Conservation (phyloP, 2,797 vertebrate species). For the Xerus rutilus region DNA sequence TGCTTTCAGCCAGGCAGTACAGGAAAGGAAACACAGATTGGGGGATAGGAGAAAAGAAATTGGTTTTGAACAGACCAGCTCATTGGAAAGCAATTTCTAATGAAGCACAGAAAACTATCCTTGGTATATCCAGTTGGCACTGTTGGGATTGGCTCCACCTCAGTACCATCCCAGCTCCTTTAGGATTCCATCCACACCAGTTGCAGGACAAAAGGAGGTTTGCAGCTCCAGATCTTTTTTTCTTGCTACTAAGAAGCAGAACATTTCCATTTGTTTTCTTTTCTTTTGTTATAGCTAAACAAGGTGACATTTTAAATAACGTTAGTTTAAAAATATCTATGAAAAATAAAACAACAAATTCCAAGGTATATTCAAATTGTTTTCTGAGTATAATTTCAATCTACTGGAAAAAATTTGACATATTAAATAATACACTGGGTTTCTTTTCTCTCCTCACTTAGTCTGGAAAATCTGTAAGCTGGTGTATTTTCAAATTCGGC, state of each 20-base stretch:
- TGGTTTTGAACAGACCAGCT: not conserved
- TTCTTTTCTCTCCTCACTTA: not conserved
- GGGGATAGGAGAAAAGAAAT: too few species aligned
- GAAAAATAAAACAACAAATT: not conserved
- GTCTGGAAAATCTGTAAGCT: not conserved
- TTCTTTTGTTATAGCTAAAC: not conserved
- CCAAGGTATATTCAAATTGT: not conserved
- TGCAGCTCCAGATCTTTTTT: not conserved
- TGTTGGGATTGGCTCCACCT: not conserved
- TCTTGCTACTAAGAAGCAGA: not conserved
- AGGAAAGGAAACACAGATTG: not conserved
- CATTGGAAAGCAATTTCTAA: not conserved
- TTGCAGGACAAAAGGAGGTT: not conserved
- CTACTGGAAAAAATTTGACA: not conserved
- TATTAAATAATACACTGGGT: not conserved
- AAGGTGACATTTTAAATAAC: not conserved
- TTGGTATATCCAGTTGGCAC: not conserved
- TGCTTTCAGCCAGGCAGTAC: not conserved
- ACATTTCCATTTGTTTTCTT: not conserved
- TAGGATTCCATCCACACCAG: not conserved
- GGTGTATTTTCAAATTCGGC: not conserved
- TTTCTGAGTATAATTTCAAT: not conserved
- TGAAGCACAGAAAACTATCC: not conserved
- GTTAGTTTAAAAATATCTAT: not conserved
- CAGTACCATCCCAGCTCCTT: not conserved